Conservation (phyloP, 2,797 vertebrate genomes). For the Pseudopleuronectes americanus region DNA sequence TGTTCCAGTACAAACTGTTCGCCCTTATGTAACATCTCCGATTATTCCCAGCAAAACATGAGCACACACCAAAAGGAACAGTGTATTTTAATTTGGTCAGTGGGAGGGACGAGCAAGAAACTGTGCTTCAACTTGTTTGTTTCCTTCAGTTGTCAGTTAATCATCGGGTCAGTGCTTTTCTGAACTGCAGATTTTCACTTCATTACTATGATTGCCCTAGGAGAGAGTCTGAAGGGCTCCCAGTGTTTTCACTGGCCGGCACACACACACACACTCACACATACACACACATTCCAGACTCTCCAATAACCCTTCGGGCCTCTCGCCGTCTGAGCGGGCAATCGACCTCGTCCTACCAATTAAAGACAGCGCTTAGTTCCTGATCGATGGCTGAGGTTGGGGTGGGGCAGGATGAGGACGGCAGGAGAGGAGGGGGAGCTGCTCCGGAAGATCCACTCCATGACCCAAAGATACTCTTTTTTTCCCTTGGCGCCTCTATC, state of each 20-base stretch:
- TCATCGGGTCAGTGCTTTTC: conserved; percentile 65
- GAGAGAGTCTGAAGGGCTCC: conserved; percentile 53
- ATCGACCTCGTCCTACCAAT: conserved; percentile 81
- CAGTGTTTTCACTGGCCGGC: conserved; percentile 51
- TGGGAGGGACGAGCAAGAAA: neutral
- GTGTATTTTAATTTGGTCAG: neutral
- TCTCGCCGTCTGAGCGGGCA: conserved; percentile 71
- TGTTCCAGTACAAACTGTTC: conserved; percentile 14
- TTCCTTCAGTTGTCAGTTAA: conserved; percentile 67
- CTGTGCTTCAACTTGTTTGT: conserved; percentile 47
- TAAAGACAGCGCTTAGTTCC: conserved; percentile 81
- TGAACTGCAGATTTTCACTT: conserved; percentile 71
- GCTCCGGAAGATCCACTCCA: conserved; percentile 32
- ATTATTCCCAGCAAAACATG: neutral
- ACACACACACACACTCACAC: conserved; percentile 9
- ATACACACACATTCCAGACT: conserved; percentile 42
- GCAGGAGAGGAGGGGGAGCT: conserved; percentile 18
- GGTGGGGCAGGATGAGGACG: conserved; percentile 58
- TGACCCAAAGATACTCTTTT: conserved; percentile 34
- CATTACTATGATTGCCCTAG: conserved; percentile 69
- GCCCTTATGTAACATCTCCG: neutral
- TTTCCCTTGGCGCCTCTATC: conserved; percentile 32
- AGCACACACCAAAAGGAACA: neutral
- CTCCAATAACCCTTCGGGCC: conserved; percentile 62
- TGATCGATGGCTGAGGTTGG: conserved; percentile 70